Evolutionary conservation across 2,888 invertebrate genomes (phyloP), one percentile per base, ranked within the genome.

Genomic region (Drosophila prolongata): DNA sequence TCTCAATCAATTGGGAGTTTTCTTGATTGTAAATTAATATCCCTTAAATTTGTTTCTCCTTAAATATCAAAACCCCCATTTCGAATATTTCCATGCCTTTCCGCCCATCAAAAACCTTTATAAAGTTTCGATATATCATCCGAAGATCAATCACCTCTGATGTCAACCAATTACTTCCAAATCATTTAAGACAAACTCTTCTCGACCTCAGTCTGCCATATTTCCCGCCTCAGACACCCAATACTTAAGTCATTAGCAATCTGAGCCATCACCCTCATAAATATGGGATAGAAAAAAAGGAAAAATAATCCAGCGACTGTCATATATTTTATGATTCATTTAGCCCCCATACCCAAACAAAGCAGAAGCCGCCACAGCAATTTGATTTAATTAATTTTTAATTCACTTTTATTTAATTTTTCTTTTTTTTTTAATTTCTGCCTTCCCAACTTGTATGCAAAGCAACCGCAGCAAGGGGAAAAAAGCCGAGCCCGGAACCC

Each of bases 381-480:
- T 77, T 87, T 82, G 71, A 74, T 66, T 87, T 85, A 82, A 82
- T 82, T 82, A 85, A 82, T 87, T 87, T 87, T 85, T 85, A 81
- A 84, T 85, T 87, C 71, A 77, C 79, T 87, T 85, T 66, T 77
- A 79, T 81, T 87, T 71, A 87, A 80, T 59, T 80, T 77, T 77
- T 66, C 43, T 47, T 50, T 47, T 56, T n/a, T 52, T 61, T 66
- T 54, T 43, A 38, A 47, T 30, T 69, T 54, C 43, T 42, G 52
- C 50, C 60, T 59, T 52, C 27, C 27, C 69, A 78, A 66, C 72
- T 77, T 64, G 64, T 61, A 86, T 79, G 83, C 83, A 86, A 86
- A 81, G 77, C 66, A 60, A 73, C 57, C 66, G 57, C 66, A 68
- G 44, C 14, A 10, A 19, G 35, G 40, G 27, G 3, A 14, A 58